These are phyloP conservation scores for Mechanitis mazaeus DNA, from an alignment of 2,888 invertebrate genomes.

Conservation along the genomic window DNA sequence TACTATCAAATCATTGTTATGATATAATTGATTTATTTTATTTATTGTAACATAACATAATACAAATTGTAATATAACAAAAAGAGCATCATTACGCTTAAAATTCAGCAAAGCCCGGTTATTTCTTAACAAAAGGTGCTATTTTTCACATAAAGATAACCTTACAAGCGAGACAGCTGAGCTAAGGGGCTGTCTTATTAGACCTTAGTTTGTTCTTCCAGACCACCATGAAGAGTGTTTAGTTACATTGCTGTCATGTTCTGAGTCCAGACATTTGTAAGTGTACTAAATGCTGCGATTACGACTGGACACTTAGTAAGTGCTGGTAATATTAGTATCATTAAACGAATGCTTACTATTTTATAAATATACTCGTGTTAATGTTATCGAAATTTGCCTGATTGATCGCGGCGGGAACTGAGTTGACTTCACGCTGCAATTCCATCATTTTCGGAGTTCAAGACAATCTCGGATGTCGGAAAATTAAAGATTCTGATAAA, in stretches of 20 bases:
- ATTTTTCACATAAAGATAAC: slow-evolving; percentile 69
- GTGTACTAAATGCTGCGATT: slow-evolving; percentile 53
- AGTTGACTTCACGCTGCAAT: too few relatives aligned
- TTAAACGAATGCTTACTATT: slow-evolving; percentile 12
- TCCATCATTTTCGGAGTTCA: too few relatives aligned
- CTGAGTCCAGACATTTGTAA: slow-evolving; percentile 56
- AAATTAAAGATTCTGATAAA: too few relatives aligned
- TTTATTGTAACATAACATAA: not conserved
- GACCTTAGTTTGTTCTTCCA: slow-evolving; percentile 50
- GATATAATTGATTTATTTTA: too few relatives aligned
- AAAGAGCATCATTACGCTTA: slow-evolving; percentile 10
- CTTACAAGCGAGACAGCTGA: slow-evolving; percentile 57
- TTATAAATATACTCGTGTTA: too few relatives aligned
- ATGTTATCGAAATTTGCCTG: too few relatives aligned
- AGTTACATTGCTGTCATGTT: slow-evolving; percentile 57
- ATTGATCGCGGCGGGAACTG: too few relatives aligned
- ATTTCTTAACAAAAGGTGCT: slow-evolving; percentile 54
- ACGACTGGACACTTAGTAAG: slow-evolving; percentile 32
- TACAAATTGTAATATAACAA: not conserved
- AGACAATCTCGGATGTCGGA: too few relatives aligned
- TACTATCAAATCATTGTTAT: not conserved
- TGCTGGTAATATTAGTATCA: slow-evolving; percentile 29
- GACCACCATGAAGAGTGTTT: slow-evolving; percentile 64
- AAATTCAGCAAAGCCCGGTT: slow-evolving; percentile 23
- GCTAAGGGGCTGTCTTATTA: slow-evolving; percentile 68